Evolutionary conservation across 1,140 invertebrate species (phyloP).

Genomic region (Cyclina sinensis): DNA sequence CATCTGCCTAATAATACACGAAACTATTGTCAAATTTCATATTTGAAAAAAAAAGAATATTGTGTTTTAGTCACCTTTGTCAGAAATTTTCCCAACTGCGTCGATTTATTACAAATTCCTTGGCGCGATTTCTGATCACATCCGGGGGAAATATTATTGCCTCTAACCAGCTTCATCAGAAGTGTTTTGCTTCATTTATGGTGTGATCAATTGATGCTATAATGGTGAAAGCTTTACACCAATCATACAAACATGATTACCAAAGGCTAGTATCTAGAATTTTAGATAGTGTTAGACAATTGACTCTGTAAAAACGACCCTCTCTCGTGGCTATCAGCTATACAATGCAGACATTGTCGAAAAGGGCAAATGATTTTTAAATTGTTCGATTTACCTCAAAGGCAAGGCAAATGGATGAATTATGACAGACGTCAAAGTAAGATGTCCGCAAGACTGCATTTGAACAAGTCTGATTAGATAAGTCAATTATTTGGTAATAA

Average conservation of each 20-base stretch:
- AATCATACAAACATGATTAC: conserved; percentile 29
- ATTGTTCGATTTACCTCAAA: no score
- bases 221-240: background rate
- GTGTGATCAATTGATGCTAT: conserved; percentile 33
- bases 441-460: no score
- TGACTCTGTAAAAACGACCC: background rate
- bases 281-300: background rate
- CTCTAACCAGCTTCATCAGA: conserved; percentile 13
- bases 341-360: background rate
- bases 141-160: conserved; percentile 28
- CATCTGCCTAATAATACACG: background rate
- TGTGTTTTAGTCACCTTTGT: conserved; percentile 22
- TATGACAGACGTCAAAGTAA: no score
- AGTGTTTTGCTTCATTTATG: conserved; percentile 36
- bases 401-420: no score
- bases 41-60: conserved; percentile 12
- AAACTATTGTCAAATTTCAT: background rate
- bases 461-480: no score
- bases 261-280: background rate
- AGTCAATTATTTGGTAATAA: no score
- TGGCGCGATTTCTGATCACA: conserved; percentile 25
- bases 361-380: no score
- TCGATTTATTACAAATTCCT: conserved; percentile 26
- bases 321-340: background rate
- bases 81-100: conserved; percentile 12